Evolutionary conservation across 2,113 vertebrate genomes (phyloP), one percentile per base, ranked within the genome.

Genomic region (Illadopsis cleaveri): DNA sequence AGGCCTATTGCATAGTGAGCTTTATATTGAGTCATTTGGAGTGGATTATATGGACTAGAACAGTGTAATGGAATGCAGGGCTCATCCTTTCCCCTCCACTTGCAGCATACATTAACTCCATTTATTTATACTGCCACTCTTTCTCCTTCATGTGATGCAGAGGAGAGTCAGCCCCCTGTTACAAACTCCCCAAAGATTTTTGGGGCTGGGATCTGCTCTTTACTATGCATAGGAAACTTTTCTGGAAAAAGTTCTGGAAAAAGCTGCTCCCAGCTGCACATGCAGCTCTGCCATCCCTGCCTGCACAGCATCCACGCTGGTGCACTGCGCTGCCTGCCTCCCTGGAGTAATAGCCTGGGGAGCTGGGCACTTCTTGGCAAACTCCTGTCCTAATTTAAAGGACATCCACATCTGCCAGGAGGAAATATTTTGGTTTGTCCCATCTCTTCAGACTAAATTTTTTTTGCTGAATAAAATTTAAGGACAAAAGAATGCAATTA

Each of bases 11-110:
- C 44, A 33, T 51, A n/a, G 58, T 3, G 11, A 88, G 88, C 31
- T 86, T 92, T 71, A 33, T 83, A 78, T 37, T 54, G 75, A 83
- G 64, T 51, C 50, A 81, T 94, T 87, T 93, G 62, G 62, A 90
- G 75, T 3, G 54, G 82, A 80, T 96, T 95, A 80, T 90, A 96
- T 81, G 92, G 82, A 88, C 90, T 83, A 62, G 96, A 96, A 90
- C 79, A 58, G 56, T 14, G 66, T 51, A 93, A 93, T 27, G 78
- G 68, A 81, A 83, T 30, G 56, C 54, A 54, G 60, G 44, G 47
- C 72, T 83, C 60, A 64, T 91, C 56, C 79, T 88, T n/a, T 60
- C 47, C 68, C 35, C 40, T n/a, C 33, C 14, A 24, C 60, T 90
- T 88, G 76, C 47, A 56, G 20, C 42, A 42, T 19, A 14, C 10